phyloP scores from a whole-genome alignment of 2,113 vertebrate species.

The Syngnathoides biaculeatus region DNA sequence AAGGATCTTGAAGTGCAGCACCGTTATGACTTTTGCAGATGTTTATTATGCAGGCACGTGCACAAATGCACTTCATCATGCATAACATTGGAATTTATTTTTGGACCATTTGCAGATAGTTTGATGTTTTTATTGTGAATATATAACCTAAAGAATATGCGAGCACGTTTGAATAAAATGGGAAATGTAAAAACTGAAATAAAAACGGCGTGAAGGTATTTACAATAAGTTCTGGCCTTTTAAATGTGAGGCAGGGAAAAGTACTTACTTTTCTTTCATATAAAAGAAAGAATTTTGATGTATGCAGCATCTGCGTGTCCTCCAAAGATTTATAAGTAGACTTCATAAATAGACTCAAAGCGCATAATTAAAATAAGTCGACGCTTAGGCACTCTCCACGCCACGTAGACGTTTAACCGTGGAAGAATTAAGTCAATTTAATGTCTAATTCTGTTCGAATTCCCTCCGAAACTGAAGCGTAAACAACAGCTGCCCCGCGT shows the following conservation, averaged over 20 bases:
- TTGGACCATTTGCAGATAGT: neutral
- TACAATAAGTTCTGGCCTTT: constrained; percentile 2
- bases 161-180: neutral
- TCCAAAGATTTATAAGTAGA: neutral
- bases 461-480: neutral
- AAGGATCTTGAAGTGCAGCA: neutral
- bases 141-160: too few species aligned
- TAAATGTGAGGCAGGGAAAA: constrained; percentile 1
- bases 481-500: neutral
- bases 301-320: neutral
- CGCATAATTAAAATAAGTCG: constrained; percentile 1
- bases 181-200: neutral
- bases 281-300: constrained; percentile 14
- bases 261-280: neutral
- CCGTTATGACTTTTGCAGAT: neutral
- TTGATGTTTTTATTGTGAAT: neutral
- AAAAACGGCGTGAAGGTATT: neutral
- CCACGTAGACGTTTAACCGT: neutral
- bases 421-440: neutral
- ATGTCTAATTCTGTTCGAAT: neutral
- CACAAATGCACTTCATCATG: neutral
- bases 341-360: neutral
- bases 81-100: neutral
- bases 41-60: neutral
- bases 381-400: neutral